These are phyloP conservation scores for Petrophora chlorosata DNA, from an alignment of 2,888 invertebrate species.

Conservation along the genomic window DNA sequence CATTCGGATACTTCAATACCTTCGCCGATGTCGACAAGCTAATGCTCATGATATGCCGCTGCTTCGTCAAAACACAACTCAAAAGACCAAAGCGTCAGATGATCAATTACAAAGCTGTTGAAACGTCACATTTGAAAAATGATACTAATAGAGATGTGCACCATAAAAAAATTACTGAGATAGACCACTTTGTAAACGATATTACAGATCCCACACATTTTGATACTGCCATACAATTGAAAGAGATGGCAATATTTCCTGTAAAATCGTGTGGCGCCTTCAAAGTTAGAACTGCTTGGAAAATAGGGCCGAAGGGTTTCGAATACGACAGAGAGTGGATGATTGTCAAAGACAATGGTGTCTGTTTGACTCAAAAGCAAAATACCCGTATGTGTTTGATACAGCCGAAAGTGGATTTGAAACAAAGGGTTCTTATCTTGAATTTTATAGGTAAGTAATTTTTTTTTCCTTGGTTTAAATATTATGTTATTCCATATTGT, in stretches of 20 bases:
- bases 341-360: constrained; percentile 92
- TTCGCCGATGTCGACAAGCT: constrained; percentile 88
- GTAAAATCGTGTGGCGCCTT: constrained; percentile 95
- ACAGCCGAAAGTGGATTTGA: constrained; percentile 87
- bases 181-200: constrained; percentile 37
- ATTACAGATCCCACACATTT: constrained; percentile 26
- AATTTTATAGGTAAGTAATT: constrained; percentile 83
- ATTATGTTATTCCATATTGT: background rate
- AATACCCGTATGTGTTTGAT: constrained; percentile 91
- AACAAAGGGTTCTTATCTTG: constrained; percentile 79
- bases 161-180: constrained; percentile 40
- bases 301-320: constrained; percentile 89
- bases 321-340: constrained; percentile 97
- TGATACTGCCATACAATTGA: constrained; percentile 49
- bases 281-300: constrained; percentile 87
- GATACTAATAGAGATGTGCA: constrained; percentile 39
- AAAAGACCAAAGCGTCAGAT: constrained; percentile 58
- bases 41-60: constrained; percentile 88
- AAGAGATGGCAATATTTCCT: constrained; percentile 87
- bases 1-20: constrained; percentile 96
- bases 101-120: constrained; percentile 32
- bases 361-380: constrained; percentile 94
- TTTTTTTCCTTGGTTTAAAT: background rate
- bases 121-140: constrained; percentile 31
- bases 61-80: constrained; percentile 84